Evolutionary conservation across 2,888 invertebrate genomes (phyloP).

Genomic region (Drosophila mulleri): DNA sequence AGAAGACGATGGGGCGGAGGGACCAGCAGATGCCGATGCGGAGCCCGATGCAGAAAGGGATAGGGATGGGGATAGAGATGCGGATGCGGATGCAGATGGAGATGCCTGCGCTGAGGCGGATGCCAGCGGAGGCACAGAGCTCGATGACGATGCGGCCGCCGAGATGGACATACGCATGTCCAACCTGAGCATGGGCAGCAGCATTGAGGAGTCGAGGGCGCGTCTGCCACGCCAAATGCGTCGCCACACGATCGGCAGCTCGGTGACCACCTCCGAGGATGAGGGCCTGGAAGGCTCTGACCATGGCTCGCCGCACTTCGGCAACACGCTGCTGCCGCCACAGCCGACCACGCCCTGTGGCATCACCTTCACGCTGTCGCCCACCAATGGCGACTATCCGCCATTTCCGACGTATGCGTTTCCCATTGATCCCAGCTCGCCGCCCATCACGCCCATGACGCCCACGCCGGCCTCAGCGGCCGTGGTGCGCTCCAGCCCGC

Average conservation of each 20-base stretch:
- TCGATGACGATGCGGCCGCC: slow-evolving; percentile 82
- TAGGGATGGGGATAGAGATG: neutral
- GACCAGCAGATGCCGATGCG: neutral
- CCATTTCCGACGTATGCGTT: slow-evolving; percentile 78
- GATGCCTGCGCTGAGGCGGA: slow-evolving; percentile 58
- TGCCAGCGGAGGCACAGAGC: slow-evolving; percentile 37
- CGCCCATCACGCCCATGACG: slow-evolving; percentile 73
- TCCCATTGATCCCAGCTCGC: slow-evolving; percentile 84
- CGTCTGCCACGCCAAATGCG: slow-evolving; percentile 79
- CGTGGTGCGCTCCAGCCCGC: slow-evolving; percentile 75
- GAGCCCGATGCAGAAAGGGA: slow-evolving; percentile 2
- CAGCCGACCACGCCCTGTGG: slow-evolving; percentile 86
- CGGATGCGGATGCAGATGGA: slow-evolving; percentile 70
- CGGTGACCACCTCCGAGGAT: slow-evolving; percentile 85
- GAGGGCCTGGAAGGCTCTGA: slow-evolving; percentile 85
- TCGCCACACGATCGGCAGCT: slow-evolving; percentile 82
- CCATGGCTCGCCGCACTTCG: slow-evolving; percentile 85
- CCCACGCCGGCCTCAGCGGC: slow-evolving; percentile 16
- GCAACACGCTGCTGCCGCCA: slow-evolving; percentile 85
- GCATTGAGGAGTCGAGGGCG: slow-evolving; percentile 79
- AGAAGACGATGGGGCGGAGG: slow-evolving; percentile 77
- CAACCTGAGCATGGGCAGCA: slow-evolving; percentile 71
- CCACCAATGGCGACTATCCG: slow-evolving; percentile 85
- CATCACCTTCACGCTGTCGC: slow-evolving; percentile 88
- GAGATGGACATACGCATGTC: slow-evolving; percentile 71